Base-by-base conservation (phyloP, 2,113 vertebrate genomes). In the Nerophis ophidion region DNA sequence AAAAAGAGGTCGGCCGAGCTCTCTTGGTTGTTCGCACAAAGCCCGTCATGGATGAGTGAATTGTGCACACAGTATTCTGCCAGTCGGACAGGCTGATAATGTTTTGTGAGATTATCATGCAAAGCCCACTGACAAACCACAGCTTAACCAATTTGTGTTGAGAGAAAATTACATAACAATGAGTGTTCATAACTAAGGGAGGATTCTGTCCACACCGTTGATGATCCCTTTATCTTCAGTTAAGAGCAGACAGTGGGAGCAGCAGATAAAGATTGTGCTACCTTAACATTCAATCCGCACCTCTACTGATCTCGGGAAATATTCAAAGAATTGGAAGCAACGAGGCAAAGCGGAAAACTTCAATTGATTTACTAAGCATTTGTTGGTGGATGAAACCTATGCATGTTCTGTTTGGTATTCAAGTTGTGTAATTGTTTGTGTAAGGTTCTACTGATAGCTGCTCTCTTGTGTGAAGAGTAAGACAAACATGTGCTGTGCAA, bases 161-260 rank as follows among this genome's bases (percentile, higher is more conserved):
- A 76, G 63, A 66, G 80, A 70, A 81, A 81, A 84, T 88, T 81
- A 78, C 61, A 76, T 85, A 88, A 87, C 71, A 69, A 68, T 69
- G 75, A 75, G 52, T 52, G 59, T 60, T 70, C 75, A 68, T 60
- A 69, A 10, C 72, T 74, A 68, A 60, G 13, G 16, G 44, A 74
- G 63, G 70, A 71, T 69, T 65, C 69, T 52, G 66, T 69, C 70
- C 19, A n/a, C 72, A 51, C 44, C 64, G 68, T 15, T 17, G 47
- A 46, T 17, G 47, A 46, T 66, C 48, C 17, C 51, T 63, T 60
- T n/a, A 69, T 66, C 16, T 17, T 56, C 61, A 45, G 56, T 63
- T 48, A 65, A 53, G 63, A 48, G 56, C 13, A 40, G 52, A 59
- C 58, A 14, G n/a, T 52, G 58, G 57, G 44, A 61, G 65, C 38